Conservation (phyloP, 92 coral and sea anemone species). For the Paragorgia papillata region DNA sequence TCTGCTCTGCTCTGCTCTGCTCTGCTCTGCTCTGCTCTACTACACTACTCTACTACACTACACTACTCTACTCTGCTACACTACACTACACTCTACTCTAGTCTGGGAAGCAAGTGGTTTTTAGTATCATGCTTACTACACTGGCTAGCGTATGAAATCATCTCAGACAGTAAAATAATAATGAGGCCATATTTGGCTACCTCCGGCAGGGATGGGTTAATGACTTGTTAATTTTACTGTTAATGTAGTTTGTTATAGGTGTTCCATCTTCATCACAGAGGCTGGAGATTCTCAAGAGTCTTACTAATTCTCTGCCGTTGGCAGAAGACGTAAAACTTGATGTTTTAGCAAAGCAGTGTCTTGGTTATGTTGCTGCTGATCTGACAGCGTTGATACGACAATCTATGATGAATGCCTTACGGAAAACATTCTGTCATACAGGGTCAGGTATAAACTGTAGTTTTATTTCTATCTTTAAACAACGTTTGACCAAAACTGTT, state of each 20-base stretch:
- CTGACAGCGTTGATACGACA: slow-evolving; percentile 81
- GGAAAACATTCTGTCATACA: slow-evolving; percentile 37
- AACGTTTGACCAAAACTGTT: no score
- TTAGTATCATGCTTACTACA: no score
- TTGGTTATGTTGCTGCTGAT: slow-evolving; percentile 97
- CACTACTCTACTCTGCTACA: no score
- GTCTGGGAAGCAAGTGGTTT: no score
- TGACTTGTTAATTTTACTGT: not conserved
- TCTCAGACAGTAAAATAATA: no score
- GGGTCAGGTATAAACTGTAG: not conserved
- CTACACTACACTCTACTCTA: no score
- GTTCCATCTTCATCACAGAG: slow-evolving; percentile 77
- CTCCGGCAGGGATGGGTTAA: no score
- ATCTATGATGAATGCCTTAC: slow-evolving; percentile 73
- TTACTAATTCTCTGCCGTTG: slow-evolving; percentile 60
- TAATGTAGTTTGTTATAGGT: slow-evolving; percentile 84
- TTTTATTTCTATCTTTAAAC: not conserved
- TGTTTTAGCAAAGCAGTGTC: slow-evolving; percentile 70
- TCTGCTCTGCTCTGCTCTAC: no score
- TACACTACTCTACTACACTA: no score
- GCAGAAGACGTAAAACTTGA: slow-evolving; percentile 74
- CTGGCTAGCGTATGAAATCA: no score
- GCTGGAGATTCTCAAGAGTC: slow-evolving; percentile 77
- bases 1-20: no score
- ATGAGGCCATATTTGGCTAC: no score